Base-by-base conservation (phyloP, 2,888 invertebrate genomes). In the Neelides folsomi region DNA sequence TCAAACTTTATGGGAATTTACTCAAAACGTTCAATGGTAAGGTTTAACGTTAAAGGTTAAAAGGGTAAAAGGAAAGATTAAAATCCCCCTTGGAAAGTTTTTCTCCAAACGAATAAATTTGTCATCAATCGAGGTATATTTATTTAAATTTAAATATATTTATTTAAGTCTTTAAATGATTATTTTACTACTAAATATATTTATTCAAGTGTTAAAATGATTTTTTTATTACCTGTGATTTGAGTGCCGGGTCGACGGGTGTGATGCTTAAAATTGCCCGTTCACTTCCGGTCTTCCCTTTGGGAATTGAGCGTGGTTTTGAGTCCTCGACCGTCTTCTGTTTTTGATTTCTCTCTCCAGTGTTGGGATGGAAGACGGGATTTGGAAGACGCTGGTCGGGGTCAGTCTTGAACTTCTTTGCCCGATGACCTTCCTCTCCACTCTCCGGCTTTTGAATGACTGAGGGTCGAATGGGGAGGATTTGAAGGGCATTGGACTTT, bases 401-500 rank as follows among this genome's bases (percentile, higher is more conserved):
- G 16, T 34, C 16, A 18, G 15, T 27, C 20, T 27, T 46, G 50
- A 18, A 47, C 10, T 41, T 18, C 39, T 16, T 15, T 50, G 42
- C 20, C 36, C 10, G 16, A 12, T 47, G 36, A 16, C 52, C 52
- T 18, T 52, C 49, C 47, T 38, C 48, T 8, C 38, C 27, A 1
- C 42, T 9, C 1, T 59, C 59, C 46, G 49, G 54, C 27, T 59
- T 55, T 39, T 51, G 49, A 27, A 56, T 57, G 44, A 59, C 56
- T 42, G 53, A 49, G 7, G 62, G 61, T 10, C 57, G 56, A 44
- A 63, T 59, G 10, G 63, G 62, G 4, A 62, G 49, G 38, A 65
- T 65, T 53, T 62, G 60, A 10, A 65, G 49, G 5, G 64, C 60
- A 53, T 63, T 63, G 2, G 60, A 62, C 47, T 55, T 58, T 43